Base-by-base conservation (phyloP, 2,888 invertebrate genomes). In the Prosopocoilus inquinatus region DNA sequence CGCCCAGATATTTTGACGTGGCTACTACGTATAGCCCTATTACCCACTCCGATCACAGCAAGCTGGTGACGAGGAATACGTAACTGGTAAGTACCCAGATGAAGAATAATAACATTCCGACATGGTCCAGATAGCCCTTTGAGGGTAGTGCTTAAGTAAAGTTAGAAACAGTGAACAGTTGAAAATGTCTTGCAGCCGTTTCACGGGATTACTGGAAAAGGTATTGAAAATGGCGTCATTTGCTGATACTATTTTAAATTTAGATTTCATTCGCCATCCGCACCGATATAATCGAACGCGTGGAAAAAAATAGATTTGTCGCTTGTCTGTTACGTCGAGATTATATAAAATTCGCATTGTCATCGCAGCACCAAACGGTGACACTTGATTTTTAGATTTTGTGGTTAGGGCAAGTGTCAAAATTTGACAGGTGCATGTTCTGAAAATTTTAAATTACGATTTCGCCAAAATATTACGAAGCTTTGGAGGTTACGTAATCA, bases 61-160 rank as follows among this genome's bases (percentile, higher is more conserved):
- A 90, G 84, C 87, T 88, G 87, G 90, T 91, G 91, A 91, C 91
- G 91, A 91, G 88, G 89, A 90, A 90, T 90, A 90, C 91, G 91
- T 91, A 91, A 91, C 90, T 87, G 88, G 88, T 89, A 88, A 88
- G 88, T 88, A 86, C 86, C 84, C 82, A 81, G 81, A 80, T 80
- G 81, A 81, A 81, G 82, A 81, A 82, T 79, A 81, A 81, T 80
- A 82, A 80, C 81, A 80, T 77, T 75, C 78, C 76, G 79, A 77
- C 80, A 78, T 80, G 80, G 80, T 75, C 76, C 75, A 74, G 73
- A 69, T 73, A 68, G 70, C 71, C 70, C 67, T 69, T 65, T 53
- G 63, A 65, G 65, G 67, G 65, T 66, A 62, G 64, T 64, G 65
- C 65, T 41, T 51, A 47, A 49, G 64, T 63, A 60, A 75, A 48